A percentile compares a stretch with the other conserved stretches of the same genome.
Conservation (phyloP, 1,140 invertebrate species). For the Stratiolaelaps scimitus region DNA sequence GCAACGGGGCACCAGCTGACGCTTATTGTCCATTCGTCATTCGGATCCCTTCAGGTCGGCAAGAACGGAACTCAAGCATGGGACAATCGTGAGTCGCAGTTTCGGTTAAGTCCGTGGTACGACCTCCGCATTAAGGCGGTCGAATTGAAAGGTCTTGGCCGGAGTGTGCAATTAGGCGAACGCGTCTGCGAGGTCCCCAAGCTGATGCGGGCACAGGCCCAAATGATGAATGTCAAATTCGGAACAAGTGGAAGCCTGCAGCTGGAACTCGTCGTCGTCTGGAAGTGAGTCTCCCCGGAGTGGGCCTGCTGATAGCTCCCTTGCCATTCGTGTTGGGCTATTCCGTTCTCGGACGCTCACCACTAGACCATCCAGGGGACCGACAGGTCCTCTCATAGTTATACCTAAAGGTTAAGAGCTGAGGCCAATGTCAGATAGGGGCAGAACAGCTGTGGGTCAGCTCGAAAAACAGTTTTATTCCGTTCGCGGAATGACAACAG, state of each 20-base stretch:
- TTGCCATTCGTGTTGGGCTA: no score
- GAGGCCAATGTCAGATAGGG: no score
- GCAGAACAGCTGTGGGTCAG: no score
- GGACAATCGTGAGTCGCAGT: slow-evolving; percentile 4
- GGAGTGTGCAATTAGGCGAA: slow-evolving; percentile 3
- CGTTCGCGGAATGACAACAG: no score
- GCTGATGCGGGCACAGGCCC: slow-evolving; percentile 9
- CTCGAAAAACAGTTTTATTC: no score
- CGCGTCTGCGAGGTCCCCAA: background rate
- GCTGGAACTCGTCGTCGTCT: slow-evolving; percentile 10
- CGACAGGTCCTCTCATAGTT: no score
- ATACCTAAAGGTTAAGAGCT: no score
- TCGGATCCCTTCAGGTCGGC: no score
- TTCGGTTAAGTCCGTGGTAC: slow-evolving; percentile 15
- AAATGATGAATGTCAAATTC: slow-evolving; percentile 26
- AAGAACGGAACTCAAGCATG: background rate
- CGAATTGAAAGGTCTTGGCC: slow-evolving; percentile 19
- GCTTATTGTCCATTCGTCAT: no score
- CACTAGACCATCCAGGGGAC: no score
- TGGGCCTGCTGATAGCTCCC: no score
- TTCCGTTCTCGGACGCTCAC: background rate
- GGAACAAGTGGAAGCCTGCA: slow-evolving; percentile 13
- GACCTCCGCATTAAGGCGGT: slow-evolving; percentile 22
- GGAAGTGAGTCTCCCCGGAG: slow-evolving; percentile 3
- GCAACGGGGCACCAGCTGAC: no score